Base-by-base conservation (phyloP, 2,888 invertebrate species). In the Andrena bucephala region DNA sequence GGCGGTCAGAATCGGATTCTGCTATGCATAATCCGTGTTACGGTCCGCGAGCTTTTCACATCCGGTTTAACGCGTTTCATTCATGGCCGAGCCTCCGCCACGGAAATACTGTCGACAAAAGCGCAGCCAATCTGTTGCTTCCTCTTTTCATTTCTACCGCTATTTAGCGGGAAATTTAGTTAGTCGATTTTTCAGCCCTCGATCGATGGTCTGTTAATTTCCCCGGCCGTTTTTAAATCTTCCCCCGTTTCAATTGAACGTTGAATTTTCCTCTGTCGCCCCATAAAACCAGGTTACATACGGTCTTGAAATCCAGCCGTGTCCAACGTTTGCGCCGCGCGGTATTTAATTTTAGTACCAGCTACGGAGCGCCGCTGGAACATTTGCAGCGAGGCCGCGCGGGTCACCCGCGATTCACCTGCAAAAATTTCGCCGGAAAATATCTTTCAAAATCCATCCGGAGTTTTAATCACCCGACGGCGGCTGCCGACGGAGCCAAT, bases 61-160 rank as follows among this genome's bases (percentile, higher is more conserved):
- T 81, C 78, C 71, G 71, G 79, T 78, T 85, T 87, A 81, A 81
- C 81, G 62, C 68, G 77, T 68, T 60, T 60, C 75, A 75, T 83
- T 87, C 75, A 31, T 27, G 54, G 68, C 65, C 33, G 68, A 31
- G 62, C 66, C 59, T 20, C 59, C 36, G 24, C 62, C 68, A 73
- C 60, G 57, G 63, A 85, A 82, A 36, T 77, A 72, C 74, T 85
- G 82, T 75, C 75, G 29, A 75, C 33, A 42, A 62, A 71, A 66
- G 16, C 74, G 36, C 29, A 62, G 48, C 29, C 85, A 79, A 87
- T 86, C 85, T 86, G 77, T 86, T 85, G 85, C 85, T 73, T 77
- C 78, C 71, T 65, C 42, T 67, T 72, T 71, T 71, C 57, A 54
- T 81, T 75, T 67, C 75, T 66, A 57, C 33, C 83, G 42, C 20